Base-by-base conservation (phyloP, 2,888 invertebrate genomes). In the Tromatobia lineatoria region DNA sequence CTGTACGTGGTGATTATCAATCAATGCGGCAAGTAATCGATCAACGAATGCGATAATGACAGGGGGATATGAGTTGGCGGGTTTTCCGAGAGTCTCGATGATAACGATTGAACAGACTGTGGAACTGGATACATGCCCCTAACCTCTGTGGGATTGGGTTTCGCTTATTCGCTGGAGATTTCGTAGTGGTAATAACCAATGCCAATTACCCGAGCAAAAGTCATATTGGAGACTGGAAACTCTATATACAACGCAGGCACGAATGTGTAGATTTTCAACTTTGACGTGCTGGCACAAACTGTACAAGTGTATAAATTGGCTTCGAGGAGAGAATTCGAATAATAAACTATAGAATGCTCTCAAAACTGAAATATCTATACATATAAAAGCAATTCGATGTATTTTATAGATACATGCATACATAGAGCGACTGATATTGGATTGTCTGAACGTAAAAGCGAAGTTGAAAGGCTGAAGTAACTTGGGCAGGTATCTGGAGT, bases 131-230 rank as follows among this genome's bases (percentile, higher is more conserved):
- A 8, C 18, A 61, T 34, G 1, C 29, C 59, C 4, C 42, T 64
- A 38, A 29, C 66, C 45, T 23, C 42, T 45, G 59, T 38, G n/a
- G 50, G 38, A 82, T 77, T 77, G 64, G 57, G 50, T 67, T 61
- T 82, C 73, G 59, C 25, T 82, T 59, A 77, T 77, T 20, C 34
- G 47, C 57, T 38, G 59, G 67, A 42, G 47, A 77, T 69, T 59
- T 66, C 42, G 42, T 50, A 77, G 57, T 29, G 73, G 50, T 59
- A 73, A 82, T 77, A 73, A 73, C 77, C 73, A 57, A 38, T 77
- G 59, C 47, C 77, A 77, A 77, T 82, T 82, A 73, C 73, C 71
- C 54, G 20, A 38, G 10, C 23, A 34, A 50, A 34, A 54, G 67
- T 20, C 64, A 47, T 47, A 23, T 61, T 66, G 71, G 45, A 54